A percentile compares a stretch with the other conserved stretches of the same genome.
Evolutionary conservation across 2,113 vertebrate species (phyloP).

Genomic region (Dryoscopus gambensis): DNA sequence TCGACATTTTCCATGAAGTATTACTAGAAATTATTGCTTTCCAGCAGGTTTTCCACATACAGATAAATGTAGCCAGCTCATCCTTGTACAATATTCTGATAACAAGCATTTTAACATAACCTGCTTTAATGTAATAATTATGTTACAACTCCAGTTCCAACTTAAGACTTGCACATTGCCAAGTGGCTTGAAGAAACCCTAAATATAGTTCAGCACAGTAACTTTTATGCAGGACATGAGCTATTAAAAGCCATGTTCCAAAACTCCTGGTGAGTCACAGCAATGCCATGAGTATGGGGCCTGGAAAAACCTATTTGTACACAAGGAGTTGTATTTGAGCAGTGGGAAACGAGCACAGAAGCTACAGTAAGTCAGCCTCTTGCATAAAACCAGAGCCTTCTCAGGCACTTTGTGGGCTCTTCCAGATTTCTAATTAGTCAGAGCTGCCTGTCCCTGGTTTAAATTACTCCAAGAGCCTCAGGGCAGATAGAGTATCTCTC

Average conservation of each 20-base stretch:
- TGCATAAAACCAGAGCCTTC: not conserved
- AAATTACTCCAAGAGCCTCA: not conserved
- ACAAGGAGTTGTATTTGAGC: not conserved
- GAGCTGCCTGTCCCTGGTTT: not conserved
- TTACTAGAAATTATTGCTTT: not conserved
- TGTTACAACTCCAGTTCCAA: not conserved
- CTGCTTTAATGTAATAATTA: not conserved
- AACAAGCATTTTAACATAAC: not conserved
- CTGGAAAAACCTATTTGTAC: not conserved
- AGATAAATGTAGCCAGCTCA: not conserved
- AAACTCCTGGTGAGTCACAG: not conserved
- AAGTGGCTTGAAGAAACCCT: not conserved
- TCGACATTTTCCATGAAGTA: not conserved
- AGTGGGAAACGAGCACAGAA: not conserved
- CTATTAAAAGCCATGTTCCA: constrained; percentile 16
- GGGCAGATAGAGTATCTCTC: not conserved
- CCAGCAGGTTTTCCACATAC: not conserved
- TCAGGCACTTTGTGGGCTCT: not conserved
- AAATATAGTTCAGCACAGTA: not conserved
- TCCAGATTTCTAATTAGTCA: constrained; percentile 2
- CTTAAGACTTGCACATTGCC: not conserved
- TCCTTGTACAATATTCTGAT: not conserved
- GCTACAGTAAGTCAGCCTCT: not conserved
- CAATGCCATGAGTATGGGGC: not conserved
- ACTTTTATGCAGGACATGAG: not conserved